Percentiles rank a stretch among this genome's conserved stretches.
Conservation (phyloP, 2,888 invertebrate species). For the Callosobruchus maculatus region DNA sequence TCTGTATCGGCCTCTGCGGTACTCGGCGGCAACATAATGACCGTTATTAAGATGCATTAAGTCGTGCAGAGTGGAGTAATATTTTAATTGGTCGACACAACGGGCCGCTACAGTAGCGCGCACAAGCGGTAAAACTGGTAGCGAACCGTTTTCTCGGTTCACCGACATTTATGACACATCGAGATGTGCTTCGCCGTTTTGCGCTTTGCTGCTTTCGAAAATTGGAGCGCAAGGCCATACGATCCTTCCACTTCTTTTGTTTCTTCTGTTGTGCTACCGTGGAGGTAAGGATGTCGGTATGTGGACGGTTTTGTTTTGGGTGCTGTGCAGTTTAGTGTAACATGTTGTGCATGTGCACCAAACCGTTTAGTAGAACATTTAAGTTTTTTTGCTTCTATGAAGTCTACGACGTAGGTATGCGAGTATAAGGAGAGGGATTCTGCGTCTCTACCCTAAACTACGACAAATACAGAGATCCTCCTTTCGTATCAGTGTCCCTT, state of each 20-base stretch:
- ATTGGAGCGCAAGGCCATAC: not conserved
- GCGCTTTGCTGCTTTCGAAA: not conserved
- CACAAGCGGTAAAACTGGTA: not conserved
- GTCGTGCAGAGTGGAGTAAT: not conserved
- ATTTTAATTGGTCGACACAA: not conserved
- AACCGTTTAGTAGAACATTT: too few relatives aligned
- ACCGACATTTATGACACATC: not conserved
- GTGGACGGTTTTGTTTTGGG: not conserved
- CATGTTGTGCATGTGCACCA: too few relatives aligned
- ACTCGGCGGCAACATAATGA: not conserved
- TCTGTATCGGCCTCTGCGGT: not conserved
- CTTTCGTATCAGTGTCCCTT: too few relatives aligned
- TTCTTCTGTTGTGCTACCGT: not conserved
- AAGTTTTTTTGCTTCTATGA: too few relatives aligned
- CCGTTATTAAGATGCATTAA: not conserved
- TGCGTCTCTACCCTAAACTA: too few relatives aligned
- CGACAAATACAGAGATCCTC: too few relatives aligned
- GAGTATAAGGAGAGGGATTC: too few relatives aligned
- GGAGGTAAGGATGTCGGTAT: not conserved
- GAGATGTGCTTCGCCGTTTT: not conserved
- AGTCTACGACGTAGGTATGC: too few relatives aligned
- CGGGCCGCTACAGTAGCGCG: not conserved
- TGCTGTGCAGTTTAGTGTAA: not conserved
- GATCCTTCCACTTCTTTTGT: not conserved
- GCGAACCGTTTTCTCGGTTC: not conserved